Conservation (phyloP, 2,113 vertebrate species). For the Hemiscyllium ocellatum region DNA sequence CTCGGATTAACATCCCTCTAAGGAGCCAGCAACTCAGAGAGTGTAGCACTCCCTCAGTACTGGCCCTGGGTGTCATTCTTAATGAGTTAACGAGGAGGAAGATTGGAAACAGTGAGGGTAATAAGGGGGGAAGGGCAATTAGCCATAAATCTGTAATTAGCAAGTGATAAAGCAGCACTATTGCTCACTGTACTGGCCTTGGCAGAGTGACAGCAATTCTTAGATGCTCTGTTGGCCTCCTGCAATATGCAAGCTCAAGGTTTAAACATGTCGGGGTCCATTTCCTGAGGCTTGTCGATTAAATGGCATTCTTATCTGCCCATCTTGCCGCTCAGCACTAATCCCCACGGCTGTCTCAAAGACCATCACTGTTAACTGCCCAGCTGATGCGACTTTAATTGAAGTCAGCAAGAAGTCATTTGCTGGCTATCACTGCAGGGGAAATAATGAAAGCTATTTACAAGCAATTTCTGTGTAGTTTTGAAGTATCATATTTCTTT, state of each 20-base stretch:
- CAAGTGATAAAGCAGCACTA: not conserved
- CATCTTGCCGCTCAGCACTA: not conserved
- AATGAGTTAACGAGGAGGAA: not conserved
- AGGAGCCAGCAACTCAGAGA: not conserved
- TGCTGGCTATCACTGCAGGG: not conserved
- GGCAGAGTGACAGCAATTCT: not conserved
- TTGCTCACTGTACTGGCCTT: not conserved
- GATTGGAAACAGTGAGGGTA: not conserved
- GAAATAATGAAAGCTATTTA: not conserved
- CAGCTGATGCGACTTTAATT: not conserved
- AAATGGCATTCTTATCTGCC: not conserved
- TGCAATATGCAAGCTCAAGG: not conserved
- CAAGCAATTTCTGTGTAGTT: not conserved
- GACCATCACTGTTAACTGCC: not conserved
- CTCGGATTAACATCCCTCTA: not conserved
- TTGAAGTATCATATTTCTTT: not conserved
- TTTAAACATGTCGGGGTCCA: not conserved
- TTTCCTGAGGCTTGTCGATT: not conserved
- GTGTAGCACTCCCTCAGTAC: not conserved
- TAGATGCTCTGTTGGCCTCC: not conserved
- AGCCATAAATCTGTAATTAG: not conserved
- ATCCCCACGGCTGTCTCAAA: not conserved
- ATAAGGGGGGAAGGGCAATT: not conserved
- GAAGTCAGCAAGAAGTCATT: not conserved
- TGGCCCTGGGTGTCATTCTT: not conserved